These are phyloP conservation scores for Apis florea DNA, from an alignment of 1,140 invertebrate species.

Conservation along the genomic window DNA sequence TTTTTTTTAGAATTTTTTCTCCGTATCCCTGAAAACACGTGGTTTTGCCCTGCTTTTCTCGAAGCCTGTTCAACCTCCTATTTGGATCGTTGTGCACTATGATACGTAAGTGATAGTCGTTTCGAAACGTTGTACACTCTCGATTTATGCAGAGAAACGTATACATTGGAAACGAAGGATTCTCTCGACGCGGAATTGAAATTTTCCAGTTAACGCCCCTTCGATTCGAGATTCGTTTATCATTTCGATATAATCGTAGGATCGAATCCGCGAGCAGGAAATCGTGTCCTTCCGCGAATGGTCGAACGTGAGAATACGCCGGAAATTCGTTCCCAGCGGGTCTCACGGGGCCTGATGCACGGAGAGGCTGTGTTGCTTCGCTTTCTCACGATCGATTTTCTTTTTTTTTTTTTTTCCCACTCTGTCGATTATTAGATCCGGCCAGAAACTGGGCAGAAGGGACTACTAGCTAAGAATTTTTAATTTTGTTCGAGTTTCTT, in stretches of 20 bases:
- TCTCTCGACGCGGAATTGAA: neutral
- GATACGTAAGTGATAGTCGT: neutral
- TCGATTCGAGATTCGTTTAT: constrained; percentile 8
- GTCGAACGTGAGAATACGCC: constrained; percentile 57
- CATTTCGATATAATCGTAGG: neutral
- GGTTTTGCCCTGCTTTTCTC: too few species aligned
- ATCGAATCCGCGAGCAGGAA: constrained; percentile 44
- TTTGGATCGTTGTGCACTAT: too few species aligned
- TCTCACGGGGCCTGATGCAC: constrained; percentile 31
- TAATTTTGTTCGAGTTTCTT: too few species aligned
- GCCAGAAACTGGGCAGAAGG: too few species aligned
- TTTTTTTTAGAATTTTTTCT: too few species aligned
- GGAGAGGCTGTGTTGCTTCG: neutral
- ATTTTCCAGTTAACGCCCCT: neutral
- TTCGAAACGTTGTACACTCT: neutral
- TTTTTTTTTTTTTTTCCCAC: too few species aligned
- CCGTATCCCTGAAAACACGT: too few species aligned
- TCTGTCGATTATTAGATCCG: too few species aligned
- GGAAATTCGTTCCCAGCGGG: constrained; percentile 55
- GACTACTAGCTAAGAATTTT: too few species aligned
- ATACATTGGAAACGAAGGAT: neutral
- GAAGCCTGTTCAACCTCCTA: too few species aligned
- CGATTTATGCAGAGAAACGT: neutral
- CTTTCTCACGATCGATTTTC: constrained; percentile 48
- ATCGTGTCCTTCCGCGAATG: constrained; percentile 40